These are phyloP conservation scores for Acanthococcus lagerstroemiae DNA, from an alignment of 2,888 invertebrate species.

Conservation along the genomic window DNA sequence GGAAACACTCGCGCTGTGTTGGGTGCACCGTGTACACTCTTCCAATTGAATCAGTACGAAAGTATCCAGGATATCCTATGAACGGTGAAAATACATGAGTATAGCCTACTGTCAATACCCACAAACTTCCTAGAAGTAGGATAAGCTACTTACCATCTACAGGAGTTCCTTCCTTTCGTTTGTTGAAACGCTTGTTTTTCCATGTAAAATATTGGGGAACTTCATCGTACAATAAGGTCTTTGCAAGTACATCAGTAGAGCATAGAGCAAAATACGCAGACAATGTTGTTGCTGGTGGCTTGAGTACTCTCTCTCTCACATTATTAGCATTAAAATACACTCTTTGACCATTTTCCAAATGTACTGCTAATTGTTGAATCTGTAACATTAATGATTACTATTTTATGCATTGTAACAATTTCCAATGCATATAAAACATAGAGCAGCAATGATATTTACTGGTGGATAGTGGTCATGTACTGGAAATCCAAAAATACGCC, in stretches of 20 bases:
- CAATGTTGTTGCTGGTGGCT: background rate
- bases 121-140: background rate
- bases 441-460: background rate
- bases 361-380: background rate
- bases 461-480: background rate
- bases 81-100: background rate
- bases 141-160: background rate
- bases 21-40: slow-evolving; percentile 21
- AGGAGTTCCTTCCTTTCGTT: background rate
- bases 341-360: background rate
- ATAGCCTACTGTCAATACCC: background rate
- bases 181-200: background rate
- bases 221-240: background rate
- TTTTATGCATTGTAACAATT: background rate
- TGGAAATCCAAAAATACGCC: background rate
- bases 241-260: background rate
- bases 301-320: background rate
- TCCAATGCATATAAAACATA: background rate
- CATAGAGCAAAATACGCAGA: background rate
- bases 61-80: background rate
- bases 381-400: background rate
- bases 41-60: background rate
- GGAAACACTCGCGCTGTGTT: slow-evolving; percentile 12
- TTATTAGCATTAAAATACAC: background rate
- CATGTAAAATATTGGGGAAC: background rate